Base-by-base conservation (phyloP, 1,140 invertebrate species). In the Holotrichia oblita region DNA sequence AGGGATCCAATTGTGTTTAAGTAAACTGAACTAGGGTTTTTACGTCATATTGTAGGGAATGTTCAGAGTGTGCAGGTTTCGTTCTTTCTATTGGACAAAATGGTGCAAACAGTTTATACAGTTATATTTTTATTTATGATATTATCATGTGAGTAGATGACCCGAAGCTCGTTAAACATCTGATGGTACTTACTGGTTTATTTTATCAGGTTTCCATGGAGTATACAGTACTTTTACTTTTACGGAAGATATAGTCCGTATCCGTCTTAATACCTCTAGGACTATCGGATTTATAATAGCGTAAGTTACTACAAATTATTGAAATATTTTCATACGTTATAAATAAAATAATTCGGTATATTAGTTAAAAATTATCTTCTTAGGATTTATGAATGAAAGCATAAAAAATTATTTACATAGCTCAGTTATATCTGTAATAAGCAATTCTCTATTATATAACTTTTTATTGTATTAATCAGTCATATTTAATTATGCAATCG, bases 81-180 rank as follows among this genome's bases (percentile, higher is more conserved):
- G 61, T 27, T 69, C 20, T 34, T 69, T 9, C 14, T 69, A 20
- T 69, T 22, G 22, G 12, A 74, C 40, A 74, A 74, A 74, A 74
- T 74, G 73, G 41, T 14, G 17, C 73, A 40, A 40, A 42, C n/a
- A 74, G 17, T 20, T 41, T 41, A 22, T 44, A 41, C 40, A 20
- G 73, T 41, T 74, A 20, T 42, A 20, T 74, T 74, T 41, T 42
- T 42, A 12, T 74, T 27, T 44, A 74, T 74, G 27, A 17, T 74
- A 34, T 41, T 74, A 44, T 41, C 40, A 74, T 40, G 73, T 74
- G 34, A 74, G 73, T 74, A 74, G 40, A 74, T 20, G 22, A n/a
- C n/a, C n/a, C 2, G 12, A 42, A 42, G 14, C 17, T 9, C 14
- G 14, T 0, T 40, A 8, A 41, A 41, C 40, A 7, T 73, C 2